Evolutionary conservation across 2,113 vertebrate species (phyloP).

Genomic region (Calidris pygmaea): DNA sequence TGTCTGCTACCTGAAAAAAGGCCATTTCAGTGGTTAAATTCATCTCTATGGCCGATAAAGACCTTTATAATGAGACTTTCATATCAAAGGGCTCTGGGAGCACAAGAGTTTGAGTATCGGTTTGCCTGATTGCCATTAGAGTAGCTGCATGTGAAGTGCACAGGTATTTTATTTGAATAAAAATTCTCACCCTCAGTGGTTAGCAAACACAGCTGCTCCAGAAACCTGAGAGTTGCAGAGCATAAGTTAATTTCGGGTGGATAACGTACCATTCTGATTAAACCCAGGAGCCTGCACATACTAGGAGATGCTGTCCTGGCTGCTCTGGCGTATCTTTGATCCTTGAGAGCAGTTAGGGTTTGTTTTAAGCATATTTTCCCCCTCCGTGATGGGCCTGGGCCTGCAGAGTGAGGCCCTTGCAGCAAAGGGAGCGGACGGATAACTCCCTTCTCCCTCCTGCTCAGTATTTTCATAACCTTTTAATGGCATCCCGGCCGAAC

Average conservation of each 20-base stretch:
- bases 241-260: neutral
- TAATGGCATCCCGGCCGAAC: neutral
- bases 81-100: neutral
- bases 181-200: neutral
- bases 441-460: neutral
- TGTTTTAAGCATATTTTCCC: neutral
- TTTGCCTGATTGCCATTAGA: neutral
- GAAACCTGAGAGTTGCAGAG: neutral
- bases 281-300: neutral
- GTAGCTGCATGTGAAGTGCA: neutral
- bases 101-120: neutral
- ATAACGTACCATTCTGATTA: neutral
- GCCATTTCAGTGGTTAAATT: neutral
- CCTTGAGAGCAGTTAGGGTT: rapidly evolving
- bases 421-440: neutral
- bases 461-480: slow-evolving; percentile 20
- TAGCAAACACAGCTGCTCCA: neutral
- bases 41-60: neutral
- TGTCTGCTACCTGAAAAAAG: neutral
- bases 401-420: neutral
- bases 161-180: neutral
- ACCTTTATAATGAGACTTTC: neutral
- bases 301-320: neutral
- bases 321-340: neutral
- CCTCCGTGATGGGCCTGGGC: neutral